Conservation (phyloP, 2,797 vertebrate genomes). For the Adrianichthys oophorus region DNA sequence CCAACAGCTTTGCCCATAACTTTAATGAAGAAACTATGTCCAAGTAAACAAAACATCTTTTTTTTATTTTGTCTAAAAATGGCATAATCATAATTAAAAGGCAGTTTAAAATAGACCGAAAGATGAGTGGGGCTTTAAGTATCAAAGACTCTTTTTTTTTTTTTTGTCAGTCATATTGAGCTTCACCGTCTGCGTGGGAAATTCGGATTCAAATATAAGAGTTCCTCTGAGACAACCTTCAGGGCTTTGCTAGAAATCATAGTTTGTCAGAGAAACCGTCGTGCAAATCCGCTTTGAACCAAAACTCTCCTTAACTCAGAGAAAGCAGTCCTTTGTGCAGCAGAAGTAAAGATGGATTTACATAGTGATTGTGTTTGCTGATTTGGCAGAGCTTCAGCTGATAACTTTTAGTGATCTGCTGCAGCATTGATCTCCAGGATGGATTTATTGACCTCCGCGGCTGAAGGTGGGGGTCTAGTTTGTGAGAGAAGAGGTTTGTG, state of each 20-base stretch:
- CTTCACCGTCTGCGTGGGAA: slow-evolving; percentile 21
- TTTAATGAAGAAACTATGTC: too few species aligned
- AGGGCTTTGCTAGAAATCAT: too few species aligned
- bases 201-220: slow-evolving; percentile 12
- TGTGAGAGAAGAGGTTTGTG: slow-evolving; percentile 33
- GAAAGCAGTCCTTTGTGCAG: slow-evolving; percentile 51
- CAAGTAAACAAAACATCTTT: too few species aligned
- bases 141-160: slow-evolving; percentile 14
- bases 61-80: too few species aligned
- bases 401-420: slow-evolving; percentile 85
- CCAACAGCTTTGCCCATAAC: too few species aligned
- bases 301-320: slow-evolving; percentile 26
- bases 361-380: slow-evolving; percentile 86
- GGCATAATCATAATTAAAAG: too few species aligned
- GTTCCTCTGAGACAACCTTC: slow-evolving; percentile 25
- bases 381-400: slow-evolving; percentile 81
- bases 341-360: slow-evolving; percentile 80
- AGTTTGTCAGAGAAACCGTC: slow-evolving; percentile 21
- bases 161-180: slow-evolving; percentile 24
- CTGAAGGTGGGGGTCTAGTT: slow-evolving; percentile 60
- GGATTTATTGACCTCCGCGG: slow-evolving; percentile 81
- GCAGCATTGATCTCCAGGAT: slow-evolving; percentile 80
- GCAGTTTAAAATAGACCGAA: too few species aligned
- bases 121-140: not conserved
- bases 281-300: slow-evolving; percentile 27